Evolutionary conservation across 2,888 invertebrate genomes (phyloP).

Genomic region (Junonia oenone): DNA sequence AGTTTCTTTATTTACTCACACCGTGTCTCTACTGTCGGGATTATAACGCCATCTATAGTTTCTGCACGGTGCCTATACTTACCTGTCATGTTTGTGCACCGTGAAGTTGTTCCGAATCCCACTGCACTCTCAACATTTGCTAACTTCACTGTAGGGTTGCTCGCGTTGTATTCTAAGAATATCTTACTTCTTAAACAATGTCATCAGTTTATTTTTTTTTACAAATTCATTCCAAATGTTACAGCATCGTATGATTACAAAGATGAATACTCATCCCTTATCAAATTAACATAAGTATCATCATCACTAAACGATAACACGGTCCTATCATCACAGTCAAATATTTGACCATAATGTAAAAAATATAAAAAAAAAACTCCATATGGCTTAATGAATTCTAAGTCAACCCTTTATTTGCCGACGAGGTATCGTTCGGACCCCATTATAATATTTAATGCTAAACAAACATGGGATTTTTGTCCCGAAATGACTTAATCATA

Average conservation of each 20-base stretch:
- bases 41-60: too few species aligned
- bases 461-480: slow-evolving; percentile 67
- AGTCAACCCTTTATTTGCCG: slow-evolving; percentile 72
- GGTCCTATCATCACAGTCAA: slow-evolving; percentile 37
- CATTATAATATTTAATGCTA: slow-evolving; percentile 76
- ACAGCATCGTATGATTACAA: background rate
- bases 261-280: background rate
- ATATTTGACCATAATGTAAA: slow-evolving; percentile 47
- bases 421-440: slow-evolving; percentile 58
- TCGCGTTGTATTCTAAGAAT: too few species aligned
- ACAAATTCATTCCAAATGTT: too few species aligned
- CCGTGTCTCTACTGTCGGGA: too few species aligned
- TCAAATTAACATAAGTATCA: background rate
- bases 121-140: too few species aligned
- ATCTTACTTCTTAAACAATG: too few species aligned
- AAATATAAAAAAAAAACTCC: slow-evolving; percentile 26
- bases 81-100: too few species aligned
- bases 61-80: too few species aligned
- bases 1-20: too few species aligned
- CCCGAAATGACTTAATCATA: slow-evolving; percentile 66
- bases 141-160: too few species aligned
- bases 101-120: too few species aligned
- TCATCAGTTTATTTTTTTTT: too few species aligned
- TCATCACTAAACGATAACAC: slow-evolving; percentile 5
- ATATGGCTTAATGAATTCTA: slow-evolving; percentile 56